These are phyloP conservation scores for Simalia tracyae DNA, from an alignment of 2,797 vertebrate species.

Conservation along the genomic window DNA sequence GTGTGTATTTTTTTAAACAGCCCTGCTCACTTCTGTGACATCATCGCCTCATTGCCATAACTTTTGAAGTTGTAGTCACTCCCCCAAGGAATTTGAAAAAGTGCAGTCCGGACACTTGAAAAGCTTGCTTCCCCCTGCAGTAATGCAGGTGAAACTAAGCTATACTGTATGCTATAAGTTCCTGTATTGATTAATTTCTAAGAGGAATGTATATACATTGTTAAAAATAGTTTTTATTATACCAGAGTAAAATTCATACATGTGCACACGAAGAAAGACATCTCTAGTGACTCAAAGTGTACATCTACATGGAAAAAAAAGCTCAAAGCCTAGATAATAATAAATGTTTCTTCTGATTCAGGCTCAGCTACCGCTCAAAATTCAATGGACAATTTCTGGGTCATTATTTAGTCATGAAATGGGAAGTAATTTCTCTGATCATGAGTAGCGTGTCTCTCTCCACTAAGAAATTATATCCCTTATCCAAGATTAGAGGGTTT, in stretches of 20 bases:
- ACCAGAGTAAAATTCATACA: not conserved
- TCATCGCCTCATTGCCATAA: not conserved
- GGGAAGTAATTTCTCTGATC: not conserved
- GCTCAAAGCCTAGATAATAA: not conserved
- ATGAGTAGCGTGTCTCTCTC: not conserved
- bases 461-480: not conserved
- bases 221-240: not conserved
- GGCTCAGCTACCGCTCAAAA: not conserved
- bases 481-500: not conserved
- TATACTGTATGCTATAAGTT: not conserved
- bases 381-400: not conserved
- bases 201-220: not conserved
- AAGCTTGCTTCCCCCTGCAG: not conserved
- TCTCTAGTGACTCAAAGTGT: not conserved
- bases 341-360: not conserved
- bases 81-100: not conserved
- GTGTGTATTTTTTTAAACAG: not conserved
- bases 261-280: not conserved
- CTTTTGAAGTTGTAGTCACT: not conserved
- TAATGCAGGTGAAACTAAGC: not conserved
- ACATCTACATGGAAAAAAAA: not conserved
- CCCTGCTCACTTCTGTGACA: not conserved
- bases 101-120: not conserved
- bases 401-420: not conserved
- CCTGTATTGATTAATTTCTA: not conserved